Evolutionary conservation across 2,888 invertebrate genomes (phyloP), one percentile per base, ranked within the genome.

Genomic region (Tachina fera): DNA sequence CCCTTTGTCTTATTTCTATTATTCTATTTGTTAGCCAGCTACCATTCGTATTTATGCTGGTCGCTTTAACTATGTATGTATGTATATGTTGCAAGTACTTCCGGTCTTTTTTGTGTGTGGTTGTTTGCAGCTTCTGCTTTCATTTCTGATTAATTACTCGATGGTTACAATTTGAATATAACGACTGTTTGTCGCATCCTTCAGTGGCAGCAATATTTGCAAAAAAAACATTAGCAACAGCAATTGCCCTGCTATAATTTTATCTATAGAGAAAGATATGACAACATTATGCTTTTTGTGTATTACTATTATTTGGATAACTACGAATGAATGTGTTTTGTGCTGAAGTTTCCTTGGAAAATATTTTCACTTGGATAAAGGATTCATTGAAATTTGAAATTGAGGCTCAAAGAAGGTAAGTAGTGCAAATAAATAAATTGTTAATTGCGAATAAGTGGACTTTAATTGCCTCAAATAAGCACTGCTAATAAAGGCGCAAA

Each of bases 141-240:
- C 51, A 83, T 83, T 83, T 79, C 80, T 86, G 86, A 86, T 86
- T 86, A 86, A 86, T 86, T 86, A 76, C 79, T 80, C 83, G 77
- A 72, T 76, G 86, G 76, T 72, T 80, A 72, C 76, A 80, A 86
- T 83, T 76, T 85, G 84, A 68, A 81, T 71, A 61, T 19, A 76
- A 70, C 47, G 56, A 9, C 49, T 77, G 67, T 78, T 78, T 72
- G 58, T 72, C 78, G 83, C 67, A 77, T 71, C 51, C 65, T 51
- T 77, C 77, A 78, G 47, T 67, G 45, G 67, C 67, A 83, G 77
- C 60, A 77, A 72, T 45, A 72, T 60, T 60, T 47, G 9, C 63
- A 53, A 63, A 45, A 56, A 65, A 77, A 63, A 53, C 61, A 68
- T 60, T 39, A 58, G 13, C 67, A 68, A 8, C 67, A 75, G 75